phyloP scores from a whole-genome alignment of 35 echinoderm and acorn worm species.

The Lytechinus pictus region DNA sequence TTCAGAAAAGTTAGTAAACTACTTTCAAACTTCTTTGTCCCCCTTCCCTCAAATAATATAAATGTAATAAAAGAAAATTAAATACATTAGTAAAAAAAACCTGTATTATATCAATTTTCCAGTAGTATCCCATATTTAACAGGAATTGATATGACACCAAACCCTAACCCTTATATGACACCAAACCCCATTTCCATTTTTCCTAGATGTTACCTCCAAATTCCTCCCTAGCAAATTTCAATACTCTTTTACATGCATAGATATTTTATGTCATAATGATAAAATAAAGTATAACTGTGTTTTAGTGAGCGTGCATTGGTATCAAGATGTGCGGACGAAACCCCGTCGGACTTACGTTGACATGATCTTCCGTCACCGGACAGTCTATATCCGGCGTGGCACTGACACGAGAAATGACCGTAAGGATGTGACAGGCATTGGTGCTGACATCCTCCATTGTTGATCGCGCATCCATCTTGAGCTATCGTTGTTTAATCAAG shows the following conservation, averaged over 20 bases:
- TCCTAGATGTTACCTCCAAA: not conserved
- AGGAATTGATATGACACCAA: not conserved
- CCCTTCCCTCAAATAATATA: too few species aligned
- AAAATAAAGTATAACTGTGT: not conserved
- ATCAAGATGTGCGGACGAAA: not conserved
- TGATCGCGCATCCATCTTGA: slow-evolving; percentile 78
- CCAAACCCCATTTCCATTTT: not conserved
- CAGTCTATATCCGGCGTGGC: slow-evolving; percentile 81
- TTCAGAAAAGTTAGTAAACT: too few species aligned
- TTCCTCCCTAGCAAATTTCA: not conserved
- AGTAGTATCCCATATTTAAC: not conserved
- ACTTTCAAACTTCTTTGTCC: too few species aligned
- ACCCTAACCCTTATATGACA: too few species aligned
- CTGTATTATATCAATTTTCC: not conserved
- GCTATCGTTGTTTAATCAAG: slow-evolving; percentile 47
- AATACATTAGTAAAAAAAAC: too few species aligned
- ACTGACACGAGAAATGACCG: slow-evolving; percentile 76
- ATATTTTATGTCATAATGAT: not conserved
- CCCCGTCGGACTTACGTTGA: slow-evolving; percentile 69
- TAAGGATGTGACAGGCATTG: slow-evolving; percentile 76
- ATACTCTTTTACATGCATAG: not conserved
- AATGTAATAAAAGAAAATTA: too few species aligned
- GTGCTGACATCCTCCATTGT: slow-evolving; percentile 93
- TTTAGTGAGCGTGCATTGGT: not conserved
- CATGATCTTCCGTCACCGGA: slow-evolving; percentile 65